These are phyloP conservation scores for Ips nitidus DNA, from an alignment of 1,140 invertebrate genomes.

Conservation along the genomic window DNA sequence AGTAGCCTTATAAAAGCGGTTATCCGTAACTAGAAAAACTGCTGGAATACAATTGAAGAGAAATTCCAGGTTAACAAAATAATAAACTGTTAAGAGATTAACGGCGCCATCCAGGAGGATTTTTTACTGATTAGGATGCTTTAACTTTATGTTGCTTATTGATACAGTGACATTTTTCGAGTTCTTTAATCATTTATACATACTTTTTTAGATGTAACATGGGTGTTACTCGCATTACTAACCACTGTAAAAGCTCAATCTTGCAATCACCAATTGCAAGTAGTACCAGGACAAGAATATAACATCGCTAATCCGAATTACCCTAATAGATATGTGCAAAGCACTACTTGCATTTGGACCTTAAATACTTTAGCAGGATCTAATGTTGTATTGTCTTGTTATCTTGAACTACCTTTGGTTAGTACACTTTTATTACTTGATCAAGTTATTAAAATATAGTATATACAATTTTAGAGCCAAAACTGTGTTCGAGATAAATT, in stretches of 20 bases:
- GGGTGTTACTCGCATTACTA: not conserved
- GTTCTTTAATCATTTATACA: no score
- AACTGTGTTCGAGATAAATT: constrained; percentile 53
- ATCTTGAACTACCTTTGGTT: constrained; percentile 2
- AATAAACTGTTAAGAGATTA: no score
- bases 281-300: constrained; percentile 9
- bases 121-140: no score
- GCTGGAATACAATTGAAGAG: no score
- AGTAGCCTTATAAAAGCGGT: no score
- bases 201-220: not conserved
- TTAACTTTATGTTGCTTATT: no score
- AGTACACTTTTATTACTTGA: not conserved
- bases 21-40: no score
- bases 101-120: no score
- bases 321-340: not conserved
- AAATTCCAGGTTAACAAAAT: no score
- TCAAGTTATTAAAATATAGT: no score
- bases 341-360: constrained; percentile 4
- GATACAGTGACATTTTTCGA: no score
- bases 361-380: constrained; percentile 6
- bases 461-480: constrained; percentile 16
- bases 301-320: not conserved
- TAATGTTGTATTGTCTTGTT: constrained; percentile 10
- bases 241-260: not conserved
- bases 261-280: not conserved